Base-by-base conservation (phyloP, 2,113 vertebrate genomes). In the Coturnix japonica region DNA sequence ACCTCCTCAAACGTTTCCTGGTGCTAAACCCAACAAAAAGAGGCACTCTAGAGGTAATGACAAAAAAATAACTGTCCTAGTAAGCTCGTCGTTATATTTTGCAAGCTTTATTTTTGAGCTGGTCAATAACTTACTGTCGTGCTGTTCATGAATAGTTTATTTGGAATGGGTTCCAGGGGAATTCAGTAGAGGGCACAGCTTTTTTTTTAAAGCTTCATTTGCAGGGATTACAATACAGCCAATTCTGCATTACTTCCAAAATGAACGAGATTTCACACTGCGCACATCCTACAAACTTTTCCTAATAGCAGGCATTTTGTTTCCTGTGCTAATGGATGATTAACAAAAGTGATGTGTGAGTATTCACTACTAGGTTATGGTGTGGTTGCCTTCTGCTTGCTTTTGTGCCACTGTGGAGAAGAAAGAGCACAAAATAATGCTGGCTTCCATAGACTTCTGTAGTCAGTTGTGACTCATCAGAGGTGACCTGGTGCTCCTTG, bases 1-100 rank as follows among this genome's bases (percentile, higher is more conserved):
- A 99, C 97, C 99, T 99, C 78, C 99, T 99, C 73, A 99, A 99
- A 88, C 99, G 99, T 94, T 99, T 99, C 97, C 97, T 99, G 97
- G 99, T 99, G 97, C 98, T 99, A 96, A 99, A 99, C 95, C 99
- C 99, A 87, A 97, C 98, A 87, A 99, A 99, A 97, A 98, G 99
- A 94, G 99, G 99, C 95, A 99, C 99, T 96, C 98, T 99, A 92
- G 99, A 99, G 99, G 99, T 99, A 98, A 98, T 96, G 56, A 31
- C 71, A 75, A 92, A 91, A 91, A 37, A 91, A 93, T 85, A 92
- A 18, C 7, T 83, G 16, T 49, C 60, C 84, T 61, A 44, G 22
- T 80, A 83, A 51, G 13, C 49, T 60, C 6, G 6, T 23, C 13
- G 1, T 56, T 16, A 0, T 67, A 20, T 37, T 74, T 81, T 82